Percentiles rank a stretch among this genome's conserved stretches.
phyloP scores from a whole-genome alignment of 2,888 invertebrate species.

The Hydrotaea diabolus region DNA sequence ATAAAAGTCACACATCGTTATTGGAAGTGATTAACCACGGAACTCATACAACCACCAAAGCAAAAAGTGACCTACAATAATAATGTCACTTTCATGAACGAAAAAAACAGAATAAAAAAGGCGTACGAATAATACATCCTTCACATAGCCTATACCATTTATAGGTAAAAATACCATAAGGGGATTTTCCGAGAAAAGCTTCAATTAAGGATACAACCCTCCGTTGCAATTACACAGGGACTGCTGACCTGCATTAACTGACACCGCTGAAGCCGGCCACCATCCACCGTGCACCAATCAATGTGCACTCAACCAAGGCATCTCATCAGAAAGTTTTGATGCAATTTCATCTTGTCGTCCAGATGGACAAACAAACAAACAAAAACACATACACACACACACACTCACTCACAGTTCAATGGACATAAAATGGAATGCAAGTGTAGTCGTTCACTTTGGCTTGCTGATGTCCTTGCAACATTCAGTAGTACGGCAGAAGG shows the following conservation, averaged over 20 bases:
- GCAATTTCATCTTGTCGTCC: not conserved
- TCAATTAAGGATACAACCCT: conserved; percentile 15
- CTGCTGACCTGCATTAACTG: not conserved
- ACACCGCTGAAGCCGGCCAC: not conserved
- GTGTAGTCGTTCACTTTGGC: not conserved
- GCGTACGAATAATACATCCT: not conserved
- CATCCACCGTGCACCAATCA: not conserved
- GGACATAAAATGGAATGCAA: not conserved
- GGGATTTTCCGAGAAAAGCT: not conserved
- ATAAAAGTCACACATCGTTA: no score
- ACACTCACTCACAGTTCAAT: not conserved
- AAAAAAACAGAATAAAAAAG: no score
- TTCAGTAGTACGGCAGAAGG: conserved; percentile 11
- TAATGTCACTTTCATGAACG: no score
- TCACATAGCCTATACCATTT: not conserved
- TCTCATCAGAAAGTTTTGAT: not conserved
- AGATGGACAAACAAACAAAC: not conserved
- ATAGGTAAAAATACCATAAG: conserved; percentile 50
- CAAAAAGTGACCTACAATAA: no score
- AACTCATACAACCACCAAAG: no score
- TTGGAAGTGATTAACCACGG: no score
- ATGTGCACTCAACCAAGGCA: not conserved
- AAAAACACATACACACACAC: not conserved
- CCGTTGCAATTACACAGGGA: not conserved
- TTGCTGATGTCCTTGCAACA: conserved; percentile 14